Base-by-base conservation (phyloP, 35 echinoderm and acorn worm species). In the Heliocidaris tuberculata region DNA sequence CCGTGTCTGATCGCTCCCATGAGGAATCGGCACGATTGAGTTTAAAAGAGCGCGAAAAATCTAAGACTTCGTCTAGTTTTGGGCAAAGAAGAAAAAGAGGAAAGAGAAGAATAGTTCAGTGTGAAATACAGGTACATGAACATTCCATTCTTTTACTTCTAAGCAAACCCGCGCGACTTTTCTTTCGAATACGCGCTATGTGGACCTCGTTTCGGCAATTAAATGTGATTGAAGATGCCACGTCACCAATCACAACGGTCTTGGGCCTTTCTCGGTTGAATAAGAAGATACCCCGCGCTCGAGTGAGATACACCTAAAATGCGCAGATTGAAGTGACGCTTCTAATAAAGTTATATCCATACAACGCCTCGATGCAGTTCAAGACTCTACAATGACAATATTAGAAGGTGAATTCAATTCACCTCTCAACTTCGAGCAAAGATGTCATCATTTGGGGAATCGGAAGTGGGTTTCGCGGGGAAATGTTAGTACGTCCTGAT, bases 41-140 rank as follows among this genome's bases (percentile, higher is more conserved):
- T 78, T 78, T 78, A 78, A 78, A 78, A 78, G 65, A 78, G 65
- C 65, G 65, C 65, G 65, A 78, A 78, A 42, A 78, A 78, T 78
- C 65, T 21, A 78, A 78, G 65, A 78, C 65, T 78, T 19, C 27
- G 65, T 78, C 27, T 78, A 78, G 65, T 21, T 78, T 78, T 78
- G 19, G 3, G 65, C 65, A 19, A 21, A n/a, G 65, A 78, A n/a
- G 65, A 70, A 16, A 78, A n/a, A 27, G 27, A n/a, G 65, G 65
- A 27, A 27, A 21, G 65, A 19, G 19, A 60, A 13, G 59, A 60
- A 15, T 42, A 42, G 35, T 42, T 42, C 35, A 42, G 19, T 60
- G 12, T 78, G 65, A n/a, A 5, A 27, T 78, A 78, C 65, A 78
- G 65, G 65, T 78, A 78, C 21, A 27, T 78, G 21, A 15, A 78